phyloP scores from a whole-genome alignment of 2,113 vertebrate species.

The Shinisaurus crocodilurus region DNA sequence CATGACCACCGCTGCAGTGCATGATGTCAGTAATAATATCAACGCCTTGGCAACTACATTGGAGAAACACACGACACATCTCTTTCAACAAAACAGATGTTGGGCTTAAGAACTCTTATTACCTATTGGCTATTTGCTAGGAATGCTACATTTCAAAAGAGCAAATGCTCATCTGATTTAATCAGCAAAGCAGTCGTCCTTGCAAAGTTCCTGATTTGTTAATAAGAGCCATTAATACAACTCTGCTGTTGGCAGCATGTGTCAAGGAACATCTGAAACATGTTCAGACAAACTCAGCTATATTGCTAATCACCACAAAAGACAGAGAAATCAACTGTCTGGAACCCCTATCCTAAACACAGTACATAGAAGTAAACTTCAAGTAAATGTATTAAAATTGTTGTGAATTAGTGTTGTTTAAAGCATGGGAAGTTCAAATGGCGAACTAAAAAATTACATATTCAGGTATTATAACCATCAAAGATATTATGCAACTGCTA shows the following conservation, averaged over 20 bases:
- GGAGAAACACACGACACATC: neutral
- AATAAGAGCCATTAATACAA: neutral
- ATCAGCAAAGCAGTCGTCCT: constrained; percentile 24
- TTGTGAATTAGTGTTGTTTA: neutral
- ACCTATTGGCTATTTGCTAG: neutral
- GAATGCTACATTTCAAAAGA: neutral
- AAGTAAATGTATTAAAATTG: neutral
- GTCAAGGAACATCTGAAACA: neutral
- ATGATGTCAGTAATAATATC: neutral
- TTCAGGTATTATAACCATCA: neutral
- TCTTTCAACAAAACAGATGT: neutral
- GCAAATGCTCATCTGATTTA: neutral
- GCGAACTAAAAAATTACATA: neutral
- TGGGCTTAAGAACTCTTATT: neutral
- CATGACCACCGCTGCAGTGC: fast-evolving
- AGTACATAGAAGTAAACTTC: neutral
- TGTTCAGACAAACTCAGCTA: neutral
- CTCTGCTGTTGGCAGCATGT: fast-evolving
- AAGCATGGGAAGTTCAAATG: neutral
- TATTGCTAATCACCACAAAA: neutral
- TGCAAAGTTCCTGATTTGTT: neutral
- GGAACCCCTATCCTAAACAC: neutral
- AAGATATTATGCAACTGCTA: neutral
- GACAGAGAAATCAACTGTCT: neutral
- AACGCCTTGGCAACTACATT: neutral